Evolutionary conservation across 2,113 vertebrate genomes (phyloP).

Genomic region (Sylvicapra grimmia): DNA sequence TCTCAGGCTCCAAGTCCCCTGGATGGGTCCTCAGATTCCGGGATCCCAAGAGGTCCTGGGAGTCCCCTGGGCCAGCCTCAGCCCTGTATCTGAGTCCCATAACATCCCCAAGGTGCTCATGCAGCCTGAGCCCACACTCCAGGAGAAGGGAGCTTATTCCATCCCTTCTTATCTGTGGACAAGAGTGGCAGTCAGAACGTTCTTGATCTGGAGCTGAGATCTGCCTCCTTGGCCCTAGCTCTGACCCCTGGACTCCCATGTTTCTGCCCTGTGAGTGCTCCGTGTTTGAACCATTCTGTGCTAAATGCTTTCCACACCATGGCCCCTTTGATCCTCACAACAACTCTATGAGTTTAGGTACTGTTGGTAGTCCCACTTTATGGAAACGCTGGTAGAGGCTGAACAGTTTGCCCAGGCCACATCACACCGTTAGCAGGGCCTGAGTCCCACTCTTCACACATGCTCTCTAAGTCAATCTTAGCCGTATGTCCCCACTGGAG

Average conservation of each 20-base stretch:
- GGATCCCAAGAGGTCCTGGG: background rate
- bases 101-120: background rate
- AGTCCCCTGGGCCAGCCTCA: background rate
- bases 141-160: background rate
- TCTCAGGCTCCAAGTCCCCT: background rate
- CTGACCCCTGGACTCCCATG: background rate
- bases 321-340: background rate
- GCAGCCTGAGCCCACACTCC: background rate
- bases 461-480: background rate
- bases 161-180: background rate
- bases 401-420: background rate
- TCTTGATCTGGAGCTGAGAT: background rate
- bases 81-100: background rate
- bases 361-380: background rate
- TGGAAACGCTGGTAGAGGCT: background rate
- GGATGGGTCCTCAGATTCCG: background rate
- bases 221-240: background rate
- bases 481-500: background rate
- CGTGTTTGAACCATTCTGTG: background rate
- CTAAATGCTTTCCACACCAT: background rate
- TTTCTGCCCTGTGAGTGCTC: background rate
- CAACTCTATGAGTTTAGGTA: background rate
- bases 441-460: background rate
- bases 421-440: background rate
- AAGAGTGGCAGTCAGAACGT: background rate